A percentile compares a stretch with the other conserved stretches of the same genome.
Evolutionary conservation across 2,797 vertebrate genomes (phyloP).

Genomic region (Pseudomugil gertrudae): DNA sequence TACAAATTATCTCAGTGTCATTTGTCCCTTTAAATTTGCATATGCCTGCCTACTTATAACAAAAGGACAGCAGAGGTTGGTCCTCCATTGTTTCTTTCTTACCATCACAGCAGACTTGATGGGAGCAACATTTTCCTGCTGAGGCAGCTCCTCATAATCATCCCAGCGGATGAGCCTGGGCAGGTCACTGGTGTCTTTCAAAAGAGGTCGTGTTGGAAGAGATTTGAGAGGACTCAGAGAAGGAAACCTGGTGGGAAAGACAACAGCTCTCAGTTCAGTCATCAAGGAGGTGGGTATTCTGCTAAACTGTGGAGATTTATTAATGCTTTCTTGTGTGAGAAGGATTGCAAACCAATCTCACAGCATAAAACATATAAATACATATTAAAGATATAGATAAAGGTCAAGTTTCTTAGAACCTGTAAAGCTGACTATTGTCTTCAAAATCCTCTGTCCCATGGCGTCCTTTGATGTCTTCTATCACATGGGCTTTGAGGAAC

Average conservation of each 20-base stretch:
- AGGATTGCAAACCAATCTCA: no score
- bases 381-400: background rate
- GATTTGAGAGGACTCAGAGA: constrained; percentile 90
- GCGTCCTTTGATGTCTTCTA: constrained; percentile 94
- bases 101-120: constrained; percentile 80
- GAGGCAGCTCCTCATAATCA: constrained; percentile 79
- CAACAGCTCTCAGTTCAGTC: constrained; percentile 5
- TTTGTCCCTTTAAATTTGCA: background rate
- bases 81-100: constrained; percentile 30
- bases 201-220: constrained; percentile 83
- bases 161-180: constrained; percentile 90
- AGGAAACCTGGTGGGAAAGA: constrained; percentile 77
- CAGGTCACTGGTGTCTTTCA: constrained; percentile 74
- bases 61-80: background rate
- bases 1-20: background rate
- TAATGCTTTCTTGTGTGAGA: background rate
- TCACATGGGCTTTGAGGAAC: constrained; percentile 94
- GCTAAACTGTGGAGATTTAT: background rate
- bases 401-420: constrained; percentile 69
- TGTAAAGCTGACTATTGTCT: constrained; percentile 89
- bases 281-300: background rate
- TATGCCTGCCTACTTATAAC: background rate
- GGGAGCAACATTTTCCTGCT: constrained; percentile 79
- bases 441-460: constrained; percentile 94
- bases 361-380: no score